Evolutionary conservation across 2,113 vertebrate species (phyloP), one percentile per base, ranked within the genome.

Genomic region (Alexandromys fortis): DNA sequence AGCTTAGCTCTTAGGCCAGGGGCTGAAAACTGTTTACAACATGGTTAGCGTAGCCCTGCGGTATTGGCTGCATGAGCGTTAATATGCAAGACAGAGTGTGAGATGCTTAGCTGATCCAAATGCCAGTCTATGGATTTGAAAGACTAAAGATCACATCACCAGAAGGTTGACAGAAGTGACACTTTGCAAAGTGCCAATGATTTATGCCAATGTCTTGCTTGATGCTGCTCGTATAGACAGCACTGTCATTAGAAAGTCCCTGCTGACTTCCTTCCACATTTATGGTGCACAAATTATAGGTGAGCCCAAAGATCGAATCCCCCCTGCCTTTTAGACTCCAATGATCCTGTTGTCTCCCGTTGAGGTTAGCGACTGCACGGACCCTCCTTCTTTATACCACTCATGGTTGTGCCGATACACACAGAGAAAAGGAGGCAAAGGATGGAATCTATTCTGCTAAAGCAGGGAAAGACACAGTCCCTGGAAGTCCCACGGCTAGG

Each of bases 41-140:
- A 97, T 96, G 98, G 99, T 99, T 97, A 58, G 19, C 1, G 0
- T 19, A 58, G 58, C 58, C 98, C 98, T 99, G 98, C 98, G 98
- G 98, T 99, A 99, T 99, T 97, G 99, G 99, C 98, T 98, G 91
- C 97, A 98, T 96, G 94, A 98, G 98, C 97, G 99, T 99, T 99
- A 99, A 99, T 99, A 99, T 99, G 99, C 99, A 99, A 98, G 98
- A 96, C 97, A 97, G 98, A 98, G 94, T 98, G 99, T 98, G 97
- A 98, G 98, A 97, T 98, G 98, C 98, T 98, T 98, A 98, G 98
- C 99, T 98, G 99, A 99, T 99, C 99, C 99, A 99, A 99, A 99
- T 99, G 99, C 99, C 99, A 99, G 99, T 99, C 99, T 99, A 99
- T 99, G 99, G 99, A 99, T 99, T 98, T 99, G 98, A 99, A 99